Base-by-base conservation (phyloP, 2,797 vertebrate genomes). In the Percopsis omiscomaycus region DNA sequence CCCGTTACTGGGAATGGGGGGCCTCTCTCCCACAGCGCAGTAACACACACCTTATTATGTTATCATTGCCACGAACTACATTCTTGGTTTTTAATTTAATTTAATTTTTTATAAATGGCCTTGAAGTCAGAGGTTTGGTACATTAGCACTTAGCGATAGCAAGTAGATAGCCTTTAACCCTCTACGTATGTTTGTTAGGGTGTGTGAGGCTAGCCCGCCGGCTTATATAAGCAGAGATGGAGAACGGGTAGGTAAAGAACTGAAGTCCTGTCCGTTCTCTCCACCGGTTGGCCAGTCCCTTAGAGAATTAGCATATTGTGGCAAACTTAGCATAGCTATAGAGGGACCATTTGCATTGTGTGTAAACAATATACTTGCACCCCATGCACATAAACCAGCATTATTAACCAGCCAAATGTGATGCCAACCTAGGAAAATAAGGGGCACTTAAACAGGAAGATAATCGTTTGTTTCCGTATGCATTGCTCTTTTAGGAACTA, bases 131-230 rank as follows among this genome's bases (percentile, higher is more conserved):
- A 87, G 81, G 78, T 87, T 86, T 88, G 88, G 87, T 91, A 91
- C 91, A 86, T 90, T 93, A 94, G 92, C 93, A 92, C 92, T 92
- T 93, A 93, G 92, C 61, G 72, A 83, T 93, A 93, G 91, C 85
- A 83, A 88, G 75, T 91, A 91, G 90, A 82, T 83, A 78, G 87
- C 83, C 74, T 71, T 22, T 74, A 78, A 80, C 83, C 80, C 85
- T 86, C 86, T 82, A 86, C 84, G 80, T 76, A 67, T 75, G 72
- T 83, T 87, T 77, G 79, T 89, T 81, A 88, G 78, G 71, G 64
- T 74, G 68, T 54, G 68, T 67, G 76, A 81, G 78, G 74, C 77
- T 60, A 75, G 67, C 73, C 77, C 75, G 73, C 79, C 72, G 80
- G 75, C 79, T 82, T 71, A 66, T 72, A 49, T 73, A 74, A 85